These are phyloP conservation scores for Brotula barbata DNA, from an alignment of 2,797 vertebrate species.

Conservation along the genomic window DNA sequence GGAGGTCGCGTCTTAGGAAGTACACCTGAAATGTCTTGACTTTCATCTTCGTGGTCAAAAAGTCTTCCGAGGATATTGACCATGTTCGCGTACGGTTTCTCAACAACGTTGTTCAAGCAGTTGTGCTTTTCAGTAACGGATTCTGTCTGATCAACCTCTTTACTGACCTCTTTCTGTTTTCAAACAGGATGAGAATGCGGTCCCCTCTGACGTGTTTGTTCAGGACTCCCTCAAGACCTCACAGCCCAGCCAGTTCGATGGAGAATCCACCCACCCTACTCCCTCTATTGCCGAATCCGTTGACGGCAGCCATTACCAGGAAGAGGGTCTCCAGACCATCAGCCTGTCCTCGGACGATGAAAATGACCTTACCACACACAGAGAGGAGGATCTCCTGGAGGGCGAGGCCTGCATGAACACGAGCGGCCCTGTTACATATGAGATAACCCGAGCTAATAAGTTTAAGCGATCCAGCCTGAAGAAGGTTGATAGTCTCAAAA, in stretches of 20 bases:
- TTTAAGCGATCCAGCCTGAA: conserved; percentile 92
- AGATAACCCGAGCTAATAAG: conserved; percentile 85
- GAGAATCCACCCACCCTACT: conserved; percentile 67
- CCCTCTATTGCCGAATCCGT: conserved; percentile 64
- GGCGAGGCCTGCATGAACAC: conserved; percentile 33
- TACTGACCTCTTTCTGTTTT: conserved; percentile 53
- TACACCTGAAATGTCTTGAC: conserved; percentile 1
- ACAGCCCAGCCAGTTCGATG: conserved; percentile 80
- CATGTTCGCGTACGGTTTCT: not conserved
- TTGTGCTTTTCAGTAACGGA: not conserved
- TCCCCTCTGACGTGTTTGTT: conserved; percentile 85
- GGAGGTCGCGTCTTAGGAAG: conserved; percentile 7
- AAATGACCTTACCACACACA: conserved; percentile 46
- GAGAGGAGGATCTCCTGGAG: conserved; percentile 76
- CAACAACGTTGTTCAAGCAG: conserved; percentile 1
- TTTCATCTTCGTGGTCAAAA: conserved; percentile 12
- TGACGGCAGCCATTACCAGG: conserved; percentile 81
- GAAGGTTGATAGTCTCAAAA: conserved; percentile 96
- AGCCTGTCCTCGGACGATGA: conserved; percentile 91
- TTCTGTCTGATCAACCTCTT: not conserved
- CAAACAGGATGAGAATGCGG: conserved; percentile 93
- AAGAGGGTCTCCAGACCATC: conserved; percentile 88
- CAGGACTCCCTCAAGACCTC: conserved; percentile 81
- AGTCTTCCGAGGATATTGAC: not conserved
- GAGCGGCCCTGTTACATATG: conserved; percentile 72